Evolutionary conservation across 2,113 vertebrate species (phyloP), one percentile per base, ranked within the genome.

Genomic region (Dipodomys merriami): DNA sequence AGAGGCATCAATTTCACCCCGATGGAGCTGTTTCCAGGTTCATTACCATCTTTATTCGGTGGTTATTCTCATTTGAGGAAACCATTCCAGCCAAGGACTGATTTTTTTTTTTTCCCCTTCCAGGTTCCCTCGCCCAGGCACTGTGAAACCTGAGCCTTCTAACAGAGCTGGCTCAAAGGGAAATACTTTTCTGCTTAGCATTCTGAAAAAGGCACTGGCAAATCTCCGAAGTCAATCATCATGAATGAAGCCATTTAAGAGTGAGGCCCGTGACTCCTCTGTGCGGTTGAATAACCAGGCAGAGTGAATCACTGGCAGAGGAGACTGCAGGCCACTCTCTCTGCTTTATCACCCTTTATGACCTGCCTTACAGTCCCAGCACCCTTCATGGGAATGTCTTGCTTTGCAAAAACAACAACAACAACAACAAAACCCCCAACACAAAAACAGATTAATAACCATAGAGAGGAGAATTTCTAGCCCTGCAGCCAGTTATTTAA

Each of bases 311-410:
- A 73, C 86, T 68, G 44, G 73, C 72, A 76, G 97, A 90, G 96
- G 76, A 68, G 97, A 73, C 96, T 68, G 90, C 82, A 16, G 86
- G 76, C 3, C 74, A 80, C 95, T 96, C 46, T 88, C 95, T 97
- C 96, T 93, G 92, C 95, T 92, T 92, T 96, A 81, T 92, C 91
- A 96, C 86, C 90, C 76, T 97, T 96, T 96, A 95, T 91, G 96
- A 98, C 94, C 93, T 69, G 95, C 86, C 0, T 65, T 91, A 49
- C n/a, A 9, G 96, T 97, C 95, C 67, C 64, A 62, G 90, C 18
- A 92, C 84, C 95, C 91, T 94, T 95, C 96, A 96, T 27, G 12
- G 88, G 96, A 96, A 94, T 80, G 88, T 53, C 86, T 91, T 97
- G 93, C 93, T 97, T 96, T 95, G 93, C 96, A 97, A 95, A 92